Percentiles rank a stretch among this genome's conserved stretches.
Evolutionary conservation across 2,113 vertebrate genomes (phyloP).

Genomic region (Puffinus mauretanicus): DNA sequence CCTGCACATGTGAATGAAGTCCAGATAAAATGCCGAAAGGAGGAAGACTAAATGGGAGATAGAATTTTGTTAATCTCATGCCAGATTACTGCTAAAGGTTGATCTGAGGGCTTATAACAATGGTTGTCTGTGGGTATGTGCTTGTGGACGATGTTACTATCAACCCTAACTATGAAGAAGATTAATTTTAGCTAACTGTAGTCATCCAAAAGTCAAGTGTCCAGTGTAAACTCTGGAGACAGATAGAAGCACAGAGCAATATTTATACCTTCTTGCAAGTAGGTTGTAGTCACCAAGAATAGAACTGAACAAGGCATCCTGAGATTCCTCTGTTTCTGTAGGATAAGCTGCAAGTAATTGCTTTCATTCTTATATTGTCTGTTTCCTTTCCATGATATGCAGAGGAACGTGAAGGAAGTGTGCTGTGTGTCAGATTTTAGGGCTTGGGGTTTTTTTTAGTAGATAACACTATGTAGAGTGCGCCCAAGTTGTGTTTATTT

Average conservation of each 20-base stretch:
- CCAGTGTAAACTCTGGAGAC: neutral
- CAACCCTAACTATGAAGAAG: neutral
- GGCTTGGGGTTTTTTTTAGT: neutral
- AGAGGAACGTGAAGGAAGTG: neutral
- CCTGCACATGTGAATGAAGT: neutral
- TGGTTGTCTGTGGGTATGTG: neutral
- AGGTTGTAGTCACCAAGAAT: neutral
- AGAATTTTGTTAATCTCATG: neutral
- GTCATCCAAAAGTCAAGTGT: neutral
- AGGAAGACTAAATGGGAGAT: neutral
- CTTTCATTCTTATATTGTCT: neutral
- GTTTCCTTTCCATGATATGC: neutral
- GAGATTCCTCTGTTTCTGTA: neutral
- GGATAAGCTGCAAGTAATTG: neutral
- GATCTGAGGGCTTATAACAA: neutral
- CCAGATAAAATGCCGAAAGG: neutral
- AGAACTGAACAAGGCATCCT: neutral
- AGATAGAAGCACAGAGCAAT: neutral
- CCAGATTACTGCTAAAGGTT: neutral
- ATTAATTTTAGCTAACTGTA: neutral
- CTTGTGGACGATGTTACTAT: neutral
- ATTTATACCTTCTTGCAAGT: neutral
- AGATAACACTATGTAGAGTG: neutral
- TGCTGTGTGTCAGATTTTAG: neutral
- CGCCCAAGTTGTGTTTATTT: neutral